Base-by-base conservation (phyloP, 2,797 vertebrate genomes). In the Loriculus beryllinus region DNA sequence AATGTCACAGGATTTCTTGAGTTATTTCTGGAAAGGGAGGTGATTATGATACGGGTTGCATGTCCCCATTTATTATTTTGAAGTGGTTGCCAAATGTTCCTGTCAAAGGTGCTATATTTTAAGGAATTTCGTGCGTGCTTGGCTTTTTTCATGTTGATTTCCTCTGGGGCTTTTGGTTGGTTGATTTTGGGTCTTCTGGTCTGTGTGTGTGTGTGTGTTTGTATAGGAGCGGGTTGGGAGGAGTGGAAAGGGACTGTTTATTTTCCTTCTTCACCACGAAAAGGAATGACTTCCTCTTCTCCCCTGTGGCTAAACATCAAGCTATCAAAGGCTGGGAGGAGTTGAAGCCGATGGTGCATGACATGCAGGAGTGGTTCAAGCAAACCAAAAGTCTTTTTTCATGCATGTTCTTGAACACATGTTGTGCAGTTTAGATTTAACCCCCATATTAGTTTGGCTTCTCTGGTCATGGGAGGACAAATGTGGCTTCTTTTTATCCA, bases 201-300 rank as follows among this genome's bases (percentile, higher is more conserved):
- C 40, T 47, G 10, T 60, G 42, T 31, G 39, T 37, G 15, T 29
- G 49, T 31, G 18, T 26, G 26, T 72, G 42, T 54, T 29, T 28
- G 52, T 71, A 33, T 56, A 86, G 60, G 65, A 79, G 51, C 19
- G 20, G 48, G 48, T 75, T 63, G 83, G 68, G 45, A 80, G 39
- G 69, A 75, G 9, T 60, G 33, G n/a, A 70, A 35, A 11, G 39
- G 10, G 39, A 2, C 60, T 63, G 80, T 92, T 94, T 95, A 22
- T 93, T 93, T 96, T 92, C 54, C 19, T 37, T 85, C 72, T 78
- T 79, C 75, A 35, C 63, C n/a, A 3, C 57, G n/a, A 49, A 69
- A 82, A 74, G 45, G 63, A 91, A 81, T 69, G 65, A 86, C 45
- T 86, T 93, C 69, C 68, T 82, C 12, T 77, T 92, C 67, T 94